Base-by-base conservation (phyloP, 2,888 invertebrate genomes). In the Epinotia bilunana region DNA sequence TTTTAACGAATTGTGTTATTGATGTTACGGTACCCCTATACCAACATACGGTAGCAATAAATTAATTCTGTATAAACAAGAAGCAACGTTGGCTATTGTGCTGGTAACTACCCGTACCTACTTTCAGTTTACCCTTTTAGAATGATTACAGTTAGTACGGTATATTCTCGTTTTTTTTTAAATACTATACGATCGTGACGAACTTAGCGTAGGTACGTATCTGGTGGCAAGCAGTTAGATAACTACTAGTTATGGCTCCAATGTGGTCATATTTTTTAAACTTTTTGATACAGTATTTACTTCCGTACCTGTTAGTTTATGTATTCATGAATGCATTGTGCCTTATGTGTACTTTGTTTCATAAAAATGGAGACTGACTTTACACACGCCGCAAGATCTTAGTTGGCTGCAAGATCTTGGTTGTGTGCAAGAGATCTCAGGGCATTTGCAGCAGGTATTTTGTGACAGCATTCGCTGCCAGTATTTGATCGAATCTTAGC, bases 21-120 rank as follows among this genome's bases (percentile, higher is more conserved):
- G 81, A 81, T 76, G 74, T 80, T 78, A 81, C 84, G 74, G 80
- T 78, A 81, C 84, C 86, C 85, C 83, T 79, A 80, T 82, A 81
- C 57, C 78, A 77, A 77, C 78, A 74, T 53, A 73, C 77, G 76
- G 78, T 76, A 77, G 82, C 79, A 82, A 86, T 86, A 86, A 85
- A 86, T 87, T 86, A 84, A 86, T 87, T 83, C 82, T 82, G 81
- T 80, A 79, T 78, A 76, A 73, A 82, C 78, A 80, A 81, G 80
- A 76, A 79, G 76, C 78, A 81, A 79, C 77, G 76, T 79, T 80
- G 78, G 81, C 79, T 78, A 74, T 77, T 79, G 60, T 65, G 49
- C 20, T 49, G 60, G 23, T 57, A 16, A 58, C n/a, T 61, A 33
- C 23, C 58, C 39, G n/a, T 64, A n/a, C 18, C 11, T 28, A 58